A percentile compares a stretch with the other conserved stretches of the same genome.
phyloP scores from a whole-genome alignment of 2,888 invertebrate species.

The Eupithecia exiguata region DNA sequence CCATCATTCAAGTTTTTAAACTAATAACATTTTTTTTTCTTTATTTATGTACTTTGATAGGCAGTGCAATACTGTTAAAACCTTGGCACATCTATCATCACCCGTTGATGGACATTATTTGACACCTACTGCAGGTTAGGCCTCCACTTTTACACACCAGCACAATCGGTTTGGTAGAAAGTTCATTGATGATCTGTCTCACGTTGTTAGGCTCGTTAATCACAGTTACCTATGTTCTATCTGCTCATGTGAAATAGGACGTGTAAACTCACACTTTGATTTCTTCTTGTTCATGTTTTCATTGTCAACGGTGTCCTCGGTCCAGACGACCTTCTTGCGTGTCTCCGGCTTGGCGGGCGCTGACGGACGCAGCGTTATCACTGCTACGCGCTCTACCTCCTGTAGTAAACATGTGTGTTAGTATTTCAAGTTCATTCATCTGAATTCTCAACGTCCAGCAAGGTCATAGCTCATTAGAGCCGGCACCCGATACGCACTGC shows the following conservation, averaged over 20 bases:
- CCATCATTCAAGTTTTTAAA: neutral
- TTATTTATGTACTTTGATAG: neutral
- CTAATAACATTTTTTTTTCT: neutral
- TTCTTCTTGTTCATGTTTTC: constrained; percentile 97
- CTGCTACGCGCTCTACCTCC: constrained; percentile 69
- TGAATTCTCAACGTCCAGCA: neutral
- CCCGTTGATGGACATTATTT: no score
- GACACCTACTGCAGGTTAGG: no score
- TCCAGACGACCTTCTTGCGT: constrained; percentile 94
- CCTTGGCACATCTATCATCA: no score
- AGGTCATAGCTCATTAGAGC: no score
- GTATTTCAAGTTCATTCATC: neutral
- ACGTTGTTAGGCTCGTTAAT: no score
- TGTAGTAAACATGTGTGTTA: constrained; percentile 36
- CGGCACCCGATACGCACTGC: no score
- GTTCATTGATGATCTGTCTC: no score
- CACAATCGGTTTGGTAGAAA: no score
- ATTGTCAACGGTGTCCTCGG: constrained; percentile 95
- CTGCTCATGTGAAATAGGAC: no score
- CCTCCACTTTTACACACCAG: no score
- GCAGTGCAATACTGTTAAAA: no score
- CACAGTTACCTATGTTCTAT: no score
- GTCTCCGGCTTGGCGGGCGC: constrained; percentile 55
- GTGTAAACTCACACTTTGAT: constrained; percentile 92
- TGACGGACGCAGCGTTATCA: constrained; percentile 69